phyloP scores from a whole-genome alignment of 2,113 vertebrate species.

The Prolemur simus region DNA sequence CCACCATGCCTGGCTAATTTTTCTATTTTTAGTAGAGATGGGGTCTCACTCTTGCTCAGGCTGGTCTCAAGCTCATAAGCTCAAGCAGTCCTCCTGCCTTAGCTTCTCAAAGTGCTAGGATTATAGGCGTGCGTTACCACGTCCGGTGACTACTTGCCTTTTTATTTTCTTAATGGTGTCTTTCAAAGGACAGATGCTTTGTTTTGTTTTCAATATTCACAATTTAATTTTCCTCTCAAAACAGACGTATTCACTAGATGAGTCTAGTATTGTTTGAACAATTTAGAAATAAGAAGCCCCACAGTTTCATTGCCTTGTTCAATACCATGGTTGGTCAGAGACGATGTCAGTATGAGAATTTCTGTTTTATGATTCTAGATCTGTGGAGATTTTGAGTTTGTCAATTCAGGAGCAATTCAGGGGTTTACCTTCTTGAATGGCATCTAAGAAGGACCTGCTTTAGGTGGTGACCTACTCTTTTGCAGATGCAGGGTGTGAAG shows the following conservation, averaged over 20 bases:
- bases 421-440: not conserved
- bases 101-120: too few relatives aligned
- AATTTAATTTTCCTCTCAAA: conserved; percentile 1
- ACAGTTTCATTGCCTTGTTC: not conserved
- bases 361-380: not conserved
- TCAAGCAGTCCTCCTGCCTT: too few relatives aligned
- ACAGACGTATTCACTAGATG: not conserved
- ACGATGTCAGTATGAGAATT: not conserved
- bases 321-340: not conserved
- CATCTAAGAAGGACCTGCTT: not conserved
- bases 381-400: not conserved
- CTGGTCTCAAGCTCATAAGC: too few relatives aligned
- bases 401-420: not conserved
- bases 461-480: not conserved
- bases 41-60: too few relatives aligned
- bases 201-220: not conserved
- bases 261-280: not conserved
- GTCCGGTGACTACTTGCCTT: not conserved
- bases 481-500: not conserved
- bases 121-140: too few relatives aligned
- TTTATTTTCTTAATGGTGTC: conserved; percentile 23
- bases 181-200: not conserved
- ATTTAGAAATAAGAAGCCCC: not conserved
- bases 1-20: too few relatives aligned
- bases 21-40: too few relatives aligned